Percentiles rank a stretch among this genome's conserved stretches.
Conservation (phyloP, 2,113 vertebrate genomes). For the Sylvilagus bachmani region DNA sequence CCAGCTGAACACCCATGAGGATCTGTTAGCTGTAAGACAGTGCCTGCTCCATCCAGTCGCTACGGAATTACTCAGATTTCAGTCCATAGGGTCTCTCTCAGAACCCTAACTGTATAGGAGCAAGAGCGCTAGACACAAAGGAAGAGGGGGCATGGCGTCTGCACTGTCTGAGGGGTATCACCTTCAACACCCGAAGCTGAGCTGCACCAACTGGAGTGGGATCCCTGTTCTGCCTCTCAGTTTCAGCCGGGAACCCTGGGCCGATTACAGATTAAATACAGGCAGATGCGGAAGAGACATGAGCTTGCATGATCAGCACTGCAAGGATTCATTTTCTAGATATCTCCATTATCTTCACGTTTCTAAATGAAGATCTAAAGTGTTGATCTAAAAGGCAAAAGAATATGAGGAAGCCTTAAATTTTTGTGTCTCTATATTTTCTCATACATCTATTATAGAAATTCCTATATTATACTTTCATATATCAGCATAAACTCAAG, state of each 20-base stretch:
- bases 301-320: neutral
- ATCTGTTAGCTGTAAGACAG: neutral
- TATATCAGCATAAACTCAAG: neutral
- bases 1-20: neutral
- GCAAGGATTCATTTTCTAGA: neutral
- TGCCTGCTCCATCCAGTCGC: neutral
- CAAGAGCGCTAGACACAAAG: neutral
- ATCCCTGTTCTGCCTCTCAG: neutral
- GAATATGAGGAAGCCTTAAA: neutral
- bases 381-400: neutral
- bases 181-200: neutral
- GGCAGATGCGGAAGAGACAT: neutral
- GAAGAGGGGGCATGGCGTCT: neutral
- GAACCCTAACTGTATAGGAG: neutral
- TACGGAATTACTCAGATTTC: neutral
- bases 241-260: neutral
- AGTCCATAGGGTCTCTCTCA: neutral
- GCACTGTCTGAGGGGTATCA: no score
- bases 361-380: constrained; percentile 12
- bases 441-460: neutral
- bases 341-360: neutral
- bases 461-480: neutral
- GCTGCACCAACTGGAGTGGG: neutral
- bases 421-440: neutral
- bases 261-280: neutral